Percentiles rank a stretch among this genome's conserved stretches.
These are phyloP conservation scores for Strigamia transsilvanica DNA, from an alignment of 2,888 invertebrate genomes.

Conservation along the genomic window DNA sequence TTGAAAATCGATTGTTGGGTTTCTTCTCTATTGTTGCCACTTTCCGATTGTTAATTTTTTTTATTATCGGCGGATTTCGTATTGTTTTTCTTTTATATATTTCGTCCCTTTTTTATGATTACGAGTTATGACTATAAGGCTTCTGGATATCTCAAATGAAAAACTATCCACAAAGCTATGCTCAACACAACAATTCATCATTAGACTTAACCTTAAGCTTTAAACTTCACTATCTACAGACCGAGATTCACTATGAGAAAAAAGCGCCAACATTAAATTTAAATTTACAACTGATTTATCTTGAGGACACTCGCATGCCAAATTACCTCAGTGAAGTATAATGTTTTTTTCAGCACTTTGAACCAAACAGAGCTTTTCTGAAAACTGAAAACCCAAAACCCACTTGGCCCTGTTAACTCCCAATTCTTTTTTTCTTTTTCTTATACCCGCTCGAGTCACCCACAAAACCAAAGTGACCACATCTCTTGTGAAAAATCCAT, in stretches of 20 bases:
- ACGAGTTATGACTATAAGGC: too few species aligned
- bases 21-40: too few species aligned
- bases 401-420: background rate
- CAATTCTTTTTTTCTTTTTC: background rate
- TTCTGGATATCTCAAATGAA: background rate
- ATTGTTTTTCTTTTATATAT: too few species aligned
- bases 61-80: too few species aligned
- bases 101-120: too few species aligned
- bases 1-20: too few species aligned
- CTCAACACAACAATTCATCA: background rate
- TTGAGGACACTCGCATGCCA: background rate
- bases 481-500: conserved; percentile 7
- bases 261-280: background rate
- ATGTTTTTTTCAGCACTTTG: background rate
- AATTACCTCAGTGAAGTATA: background rate
- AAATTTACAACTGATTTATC: conserved; percentile 21
- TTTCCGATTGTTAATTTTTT: too few species aligned
- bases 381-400: background rate
- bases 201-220: conserved; percentile 20
- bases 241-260: background rate
- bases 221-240: background rate
- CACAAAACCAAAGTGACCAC: conserved; percentile 15
- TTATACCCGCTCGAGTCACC: background rate
- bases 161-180: background rate
- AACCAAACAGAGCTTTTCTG: background rate